Percentiles rank a stretch among this genome's conserved stretches.
Conservation (phyloP, 2,797 vertebrate genomes). For the Schizopygopsis malacanthus region DNA sequence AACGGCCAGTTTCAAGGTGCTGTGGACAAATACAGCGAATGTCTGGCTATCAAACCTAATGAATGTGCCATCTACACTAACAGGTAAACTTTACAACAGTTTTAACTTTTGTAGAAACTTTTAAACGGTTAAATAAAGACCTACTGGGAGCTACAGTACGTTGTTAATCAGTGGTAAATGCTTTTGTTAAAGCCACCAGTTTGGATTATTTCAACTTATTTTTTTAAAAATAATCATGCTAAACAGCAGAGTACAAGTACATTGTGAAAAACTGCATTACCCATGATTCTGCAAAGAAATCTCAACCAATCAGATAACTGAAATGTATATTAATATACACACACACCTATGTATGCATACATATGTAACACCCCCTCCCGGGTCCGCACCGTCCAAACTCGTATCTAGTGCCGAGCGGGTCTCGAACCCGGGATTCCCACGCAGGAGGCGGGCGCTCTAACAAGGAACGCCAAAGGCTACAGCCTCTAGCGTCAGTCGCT, state of each 20-base stretch:
- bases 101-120: no score
- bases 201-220: not conserved
- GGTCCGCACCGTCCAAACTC: no score
- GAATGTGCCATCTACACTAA: conserved; percentile 92
- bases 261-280: not conserved
- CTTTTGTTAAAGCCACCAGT: not conserved
- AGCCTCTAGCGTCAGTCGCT: no score
- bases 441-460: no score
- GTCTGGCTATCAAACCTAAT: conserved; percentile 82
- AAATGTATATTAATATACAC: no score
- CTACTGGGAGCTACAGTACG: not conserved
- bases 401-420: no score
- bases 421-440: no score
- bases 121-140: not conserved
- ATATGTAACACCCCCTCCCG: no score
- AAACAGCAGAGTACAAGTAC: not conserved
- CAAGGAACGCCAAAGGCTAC: no score
- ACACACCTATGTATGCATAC: no score
- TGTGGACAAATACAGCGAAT: conserved; percentile 87
- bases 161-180: no score
- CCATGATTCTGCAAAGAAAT: not conserved
- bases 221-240: not conserved
- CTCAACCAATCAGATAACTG: not conserved
- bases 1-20: conserved; percentile 83
- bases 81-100: conserved; percentile 82